These are phyloP conservation scores for Eurystomus gularis DNA, from an alignment of 2,113 vertebrate species.

Conservation along the genomic window DNA sequence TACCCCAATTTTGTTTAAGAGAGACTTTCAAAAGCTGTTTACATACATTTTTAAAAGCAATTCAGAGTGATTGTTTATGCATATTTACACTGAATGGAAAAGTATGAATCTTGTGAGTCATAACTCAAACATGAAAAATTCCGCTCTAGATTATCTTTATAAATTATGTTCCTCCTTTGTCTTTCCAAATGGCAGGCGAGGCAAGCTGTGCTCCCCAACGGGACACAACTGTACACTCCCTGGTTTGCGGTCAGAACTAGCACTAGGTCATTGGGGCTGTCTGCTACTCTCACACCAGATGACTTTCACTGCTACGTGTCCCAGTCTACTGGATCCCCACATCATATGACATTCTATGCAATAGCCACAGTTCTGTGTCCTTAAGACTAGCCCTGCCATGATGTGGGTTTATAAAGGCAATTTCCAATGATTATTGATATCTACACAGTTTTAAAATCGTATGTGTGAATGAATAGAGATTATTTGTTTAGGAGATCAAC, in stretches of 20 bases:
- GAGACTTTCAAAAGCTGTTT: slow-evolving; percentile 9
- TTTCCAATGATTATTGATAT: not conserved
- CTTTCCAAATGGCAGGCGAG: not conserved
- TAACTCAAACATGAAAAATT: not conserved
- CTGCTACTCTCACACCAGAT: not conserved
- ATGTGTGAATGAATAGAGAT: not conserved
- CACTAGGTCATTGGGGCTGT: not conserved
- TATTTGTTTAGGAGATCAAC: not conserved
- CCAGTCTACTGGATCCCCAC: not conserved
- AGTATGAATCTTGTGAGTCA: not conserved
- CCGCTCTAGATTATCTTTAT: not conserved
- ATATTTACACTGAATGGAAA: not conserved
- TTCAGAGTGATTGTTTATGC: not conserved
- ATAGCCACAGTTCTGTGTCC: not conserved
- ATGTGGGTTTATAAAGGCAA: not conserved
- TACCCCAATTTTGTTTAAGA: slow-evolving; percentile 9
- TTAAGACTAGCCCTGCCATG: not conserved
- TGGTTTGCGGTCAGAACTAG: not conserved
- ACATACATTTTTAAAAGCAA: not conserved
- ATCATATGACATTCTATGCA: not conserved
- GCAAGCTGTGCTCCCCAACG: not conserved
- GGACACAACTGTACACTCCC: not conserved
- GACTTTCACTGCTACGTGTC: not conserved
- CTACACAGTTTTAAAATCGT: not conserved
- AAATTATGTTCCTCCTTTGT: not conserved